Percentiles rank a stretch among this genome's conserved stretches.
These are phyloP conservation scores for Adelosebastes latens DNA, from an alignment of 2,797 vertebrate species.

Conservation along the genomic window DNA sequence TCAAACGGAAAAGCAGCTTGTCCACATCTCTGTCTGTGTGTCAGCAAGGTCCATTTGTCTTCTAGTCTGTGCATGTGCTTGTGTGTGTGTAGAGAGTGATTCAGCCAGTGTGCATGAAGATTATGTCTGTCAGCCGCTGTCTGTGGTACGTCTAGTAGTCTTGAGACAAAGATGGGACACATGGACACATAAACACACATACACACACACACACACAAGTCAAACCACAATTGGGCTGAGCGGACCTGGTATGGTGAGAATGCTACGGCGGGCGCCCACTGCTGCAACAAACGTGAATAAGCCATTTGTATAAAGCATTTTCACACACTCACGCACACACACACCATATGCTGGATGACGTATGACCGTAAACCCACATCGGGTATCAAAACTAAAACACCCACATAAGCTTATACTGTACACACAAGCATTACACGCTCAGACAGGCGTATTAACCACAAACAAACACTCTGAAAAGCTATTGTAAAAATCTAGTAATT, in stretches of 20 bases:
- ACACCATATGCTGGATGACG: conserved; percentile 55
- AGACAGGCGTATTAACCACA: conserved; percentile 23
- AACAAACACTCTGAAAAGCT: neutral
- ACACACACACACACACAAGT: conserved; percentile 24
- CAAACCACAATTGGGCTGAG: conserved; percentile 48
- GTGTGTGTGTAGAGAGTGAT: conserved; percentile 5
- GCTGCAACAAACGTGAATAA: conserved; percentile 62
- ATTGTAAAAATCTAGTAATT: neutral
- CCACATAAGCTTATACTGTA: conserved; percentile 43
- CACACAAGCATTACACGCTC: conserved; percentile 30
- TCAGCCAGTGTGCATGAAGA: conserved; percentile 20
- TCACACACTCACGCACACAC: conserved; percentile 42
- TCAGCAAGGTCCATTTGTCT: conserved; percentile 72
- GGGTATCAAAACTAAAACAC: conserved; percentile 60
- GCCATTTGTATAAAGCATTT: conserved; percentile 67
- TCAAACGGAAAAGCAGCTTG: conserved; percentile 78
- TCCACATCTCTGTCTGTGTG: conserved; percentile 74
- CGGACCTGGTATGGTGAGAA: conserved; percentile 73
- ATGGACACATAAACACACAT: conserved; percentile 17
- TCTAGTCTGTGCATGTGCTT: conserved; percentile 6
- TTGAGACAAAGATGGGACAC: conserved; percentile 64
- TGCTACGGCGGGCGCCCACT: conserved; percentile 61
- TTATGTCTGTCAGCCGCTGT: conserved; percentile 56
- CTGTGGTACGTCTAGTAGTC: conserved; percentile 50
- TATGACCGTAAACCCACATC: conserved; percentile 46